Evolutionary conservation across 1,140 invertebrate species (phyloP).

Genomic region (Drosophila carrolli): DNA sequence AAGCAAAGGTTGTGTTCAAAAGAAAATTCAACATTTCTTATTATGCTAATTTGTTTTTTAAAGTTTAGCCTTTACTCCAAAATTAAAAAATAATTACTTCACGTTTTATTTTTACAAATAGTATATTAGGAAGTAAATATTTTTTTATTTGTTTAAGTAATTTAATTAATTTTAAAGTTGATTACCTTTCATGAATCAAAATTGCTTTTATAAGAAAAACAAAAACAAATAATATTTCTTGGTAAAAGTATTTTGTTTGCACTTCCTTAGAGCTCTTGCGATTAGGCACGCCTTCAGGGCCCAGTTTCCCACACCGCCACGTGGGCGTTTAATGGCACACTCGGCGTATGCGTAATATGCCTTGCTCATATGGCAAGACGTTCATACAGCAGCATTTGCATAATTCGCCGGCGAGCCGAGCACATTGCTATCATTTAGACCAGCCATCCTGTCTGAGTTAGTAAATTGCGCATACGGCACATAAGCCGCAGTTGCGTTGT

Average conservation of each 20-base stretch:
- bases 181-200: conserved; percentile 12
- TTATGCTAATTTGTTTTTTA: too few species aligned
- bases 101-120: too few species aligned
- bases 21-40: too few species aligned
- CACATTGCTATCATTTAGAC: conserved; percentile 75
- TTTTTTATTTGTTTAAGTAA: neutral
- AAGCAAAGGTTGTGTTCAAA: too few species aligned
- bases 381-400: conserved; percentile 54
- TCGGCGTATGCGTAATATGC: conserved; percentile 76
- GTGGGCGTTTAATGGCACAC: conserved; percentile 72
- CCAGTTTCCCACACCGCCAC: conserved; percentile 3
- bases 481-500: conserved; percentile 50
- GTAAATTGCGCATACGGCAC: conserved; percentile 76
- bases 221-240: conserved; percentile 36
- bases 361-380: conserved; percentile 65
- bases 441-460: conserved; percentile 70
- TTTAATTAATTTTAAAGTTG: conserved; percentile 11
- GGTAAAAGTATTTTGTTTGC: neutral
- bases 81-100: too few species aligned
- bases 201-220: conserved; percentile 11
- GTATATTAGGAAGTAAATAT: too few species aligned
- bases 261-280: conserved; percentile 58
- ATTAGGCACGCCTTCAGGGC: conserved; percentile 58
- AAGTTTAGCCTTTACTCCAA: too few species aligned
- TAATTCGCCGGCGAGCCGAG: conserved; percentile 62